These are phyloP conservation scores for Danio jaintianensis DNA, from an alignment of 2,797 vertebrate genomes.

Conservation along the genomic window DNA sequence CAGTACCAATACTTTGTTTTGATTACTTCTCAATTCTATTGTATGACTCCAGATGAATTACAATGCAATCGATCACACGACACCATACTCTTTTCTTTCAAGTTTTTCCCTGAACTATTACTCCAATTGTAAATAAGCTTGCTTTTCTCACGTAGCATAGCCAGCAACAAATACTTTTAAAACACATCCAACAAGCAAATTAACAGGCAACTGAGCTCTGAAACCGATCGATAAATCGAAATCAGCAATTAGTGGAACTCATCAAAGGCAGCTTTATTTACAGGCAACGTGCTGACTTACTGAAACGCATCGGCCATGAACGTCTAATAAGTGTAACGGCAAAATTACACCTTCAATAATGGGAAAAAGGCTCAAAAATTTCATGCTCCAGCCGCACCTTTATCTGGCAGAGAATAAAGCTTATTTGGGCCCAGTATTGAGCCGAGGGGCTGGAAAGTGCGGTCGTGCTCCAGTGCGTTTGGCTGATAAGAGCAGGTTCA, in stretches of 20 bases:
- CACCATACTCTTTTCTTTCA: background rate
- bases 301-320: constrained; percentile 31
- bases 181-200: constrained; percentile 45
- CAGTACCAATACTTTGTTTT: too few relatives aligned
- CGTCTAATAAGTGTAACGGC: constrained; percentile 39
- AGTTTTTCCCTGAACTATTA: background rate
- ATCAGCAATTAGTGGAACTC: constrained; percentile 45
- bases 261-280: constrained; percentile 37
- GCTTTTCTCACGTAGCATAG: constrained; percentile 8
- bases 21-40: too few relatives aligned
- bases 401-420: constrained; percentile 37
- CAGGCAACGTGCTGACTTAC: constrained; percentile 29
- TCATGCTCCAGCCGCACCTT: constrained; percentile 30
- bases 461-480: constrained; percentile 61
- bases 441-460: constrained; percentile 59
- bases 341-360: constrained; percentile 50
- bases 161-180: constrained; percentile 1
- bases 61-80: too few relatives aligned
- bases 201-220: constrained; percentile 51
- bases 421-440: constrained; percentile 48
- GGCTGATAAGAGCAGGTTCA: constrained; percentile 67
- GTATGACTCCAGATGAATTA: too few relatives aligned
- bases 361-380: constrained; percentile 33
- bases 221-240: constrained; percentile 54
- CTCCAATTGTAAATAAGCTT: too few relatives aligned